Percentiles rank a stretch among this genome's conserved stretches.
Evolutionary conservation across 2,888 invertebrate species (phyloP).

Genomic region (Tuberolachnus salignus): DNA sequence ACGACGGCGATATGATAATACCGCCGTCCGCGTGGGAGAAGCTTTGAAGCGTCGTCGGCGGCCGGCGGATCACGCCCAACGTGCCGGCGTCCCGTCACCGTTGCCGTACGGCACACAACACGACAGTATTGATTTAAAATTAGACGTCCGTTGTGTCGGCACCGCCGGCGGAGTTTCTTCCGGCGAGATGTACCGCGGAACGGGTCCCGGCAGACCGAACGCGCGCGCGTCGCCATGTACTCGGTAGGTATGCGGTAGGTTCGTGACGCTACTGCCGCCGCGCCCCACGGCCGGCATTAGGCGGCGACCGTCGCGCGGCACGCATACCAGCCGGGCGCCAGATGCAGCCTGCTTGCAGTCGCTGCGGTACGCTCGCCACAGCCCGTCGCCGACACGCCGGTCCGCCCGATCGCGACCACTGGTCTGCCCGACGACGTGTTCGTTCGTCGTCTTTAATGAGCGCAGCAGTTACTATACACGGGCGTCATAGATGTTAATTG

Average conservation of each 20-base stretch:
- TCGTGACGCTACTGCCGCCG: neutral
- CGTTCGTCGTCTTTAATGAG: constrained; percentile 41
- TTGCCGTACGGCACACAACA: neutral
- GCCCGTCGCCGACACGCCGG: neutral
- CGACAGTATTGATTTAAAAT: constrained; percentile 53
- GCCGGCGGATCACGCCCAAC: neutral
- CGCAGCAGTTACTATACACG: constrained; percentile 21
- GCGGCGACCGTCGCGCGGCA: neutral
- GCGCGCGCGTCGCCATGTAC: neutral
- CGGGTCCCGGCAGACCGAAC: neutral
- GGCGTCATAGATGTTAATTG: constrained; percentile 54
- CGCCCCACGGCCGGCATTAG: neutral
- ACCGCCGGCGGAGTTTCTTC: neutral
- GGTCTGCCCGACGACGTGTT: constrained; percentile 23
- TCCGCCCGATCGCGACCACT: neutral
- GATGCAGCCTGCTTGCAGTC: neutral
- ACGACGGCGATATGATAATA: too few relatives aligned
- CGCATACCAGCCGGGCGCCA: neutral
- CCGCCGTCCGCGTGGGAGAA: neutral
- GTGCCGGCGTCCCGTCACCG: neutral
- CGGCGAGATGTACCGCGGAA: neutral
- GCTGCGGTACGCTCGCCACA: neutral
- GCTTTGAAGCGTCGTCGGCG: neutral
- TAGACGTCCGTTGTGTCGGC: constrained; percentile 28
- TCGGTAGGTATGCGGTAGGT: neutral